Conservation (phyloP, 2,113 vertebrate genomes). For the Zosterops lateralis region DNA sequence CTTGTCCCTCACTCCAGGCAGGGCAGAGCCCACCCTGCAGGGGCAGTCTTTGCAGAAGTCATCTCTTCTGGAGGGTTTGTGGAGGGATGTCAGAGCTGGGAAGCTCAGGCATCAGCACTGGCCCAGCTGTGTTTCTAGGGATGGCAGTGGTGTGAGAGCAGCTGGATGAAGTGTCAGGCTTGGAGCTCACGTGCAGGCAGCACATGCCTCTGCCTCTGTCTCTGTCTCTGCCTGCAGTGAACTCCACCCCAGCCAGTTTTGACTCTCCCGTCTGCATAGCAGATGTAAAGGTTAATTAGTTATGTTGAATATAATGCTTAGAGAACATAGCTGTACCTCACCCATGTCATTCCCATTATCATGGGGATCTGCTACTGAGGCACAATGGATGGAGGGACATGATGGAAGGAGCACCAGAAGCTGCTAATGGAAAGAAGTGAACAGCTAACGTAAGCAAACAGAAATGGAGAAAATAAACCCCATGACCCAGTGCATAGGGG, state of each 20-base stretch:
- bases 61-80: neutral
- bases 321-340: neutral
- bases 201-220: neutral
- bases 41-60: neutral
- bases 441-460: neutral
- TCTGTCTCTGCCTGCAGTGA: neutral
- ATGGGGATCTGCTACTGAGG: neutral
- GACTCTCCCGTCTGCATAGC: neutral
- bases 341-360: neutral
- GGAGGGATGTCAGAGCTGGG: neutral
- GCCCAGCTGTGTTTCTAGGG: neutral
- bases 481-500: neutral
- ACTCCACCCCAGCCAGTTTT: neutral
- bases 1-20: neutral
- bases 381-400: neutral
- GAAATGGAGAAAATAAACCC: neutral
- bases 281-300: neutral
- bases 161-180: neutral
- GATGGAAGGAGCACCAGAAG: neutral
- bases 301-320: neutral
- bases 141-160: neutral
- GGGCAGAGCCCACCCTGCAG: neutral
- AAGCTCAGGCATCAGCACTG: neutral
- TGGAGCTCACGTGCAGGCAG: rapidly evolving
- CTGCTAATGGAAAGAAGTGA: neutral